Percentiles rank a stretch among this genome's conserved stretches.
phyloP scores from a whole-genome alignment of 2,113 vertebrate genomes.

The Gambusia affinis region DNA sequence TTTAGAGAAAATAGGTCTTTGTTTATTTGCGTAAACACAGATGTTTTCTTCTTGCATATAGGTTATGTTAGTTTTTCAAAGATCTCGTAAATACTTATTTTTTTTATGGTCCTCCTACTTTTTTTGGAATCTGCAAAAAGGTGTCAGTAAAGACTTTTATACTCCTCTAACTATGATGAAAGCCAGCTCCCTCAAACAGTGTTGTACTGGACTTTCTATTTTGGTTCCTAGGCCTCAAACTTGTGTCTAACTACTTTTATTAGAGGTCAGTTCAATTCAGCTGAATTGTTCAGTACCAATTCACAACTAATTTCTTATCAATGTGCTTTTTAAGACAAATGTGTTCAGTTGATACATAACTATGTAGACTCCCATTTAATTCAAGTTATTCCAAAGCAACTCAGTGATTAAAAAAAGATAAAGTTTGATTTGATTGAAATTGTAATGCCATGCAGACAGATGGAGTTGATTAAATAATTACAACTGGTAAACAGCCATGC shows the following conservation, averaged over 20 bases:
- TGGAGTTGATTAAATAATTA: too few species aligned
- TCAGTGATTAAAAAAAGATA: too few species aligned
- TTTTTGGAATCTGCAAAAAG: background rate
- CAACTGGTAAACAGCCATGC: too few species aligned
- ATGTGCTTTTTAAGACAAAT: too few species aligned
- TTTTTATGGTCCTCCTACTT: background rate
- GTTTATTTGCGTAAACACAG: background rate
- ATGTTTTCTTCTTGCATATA: background rate
- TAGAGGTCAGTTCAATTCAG: too few species aligned
- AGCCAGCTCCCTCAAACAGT: constrained; percentile 23
- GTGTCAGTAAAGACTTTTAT: constrained; percentile 5
- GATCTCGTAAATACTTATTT: background rate
- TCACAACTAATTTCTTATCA: too few species aligned
- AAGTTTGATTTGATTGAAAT: too few species aligned
- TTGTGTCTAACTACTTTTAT: constrained; percentile 11
- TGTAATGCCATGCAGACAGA: too few species aligned
- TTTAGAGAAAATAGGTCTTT: background rate
- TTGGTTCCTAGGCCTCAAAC: constrained; percentile 23
- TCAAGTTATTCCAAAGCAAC: too few species aligned
- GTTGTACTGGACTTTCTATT: constrained; percentile 36
- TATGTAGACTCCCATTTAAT: too few species aligned
- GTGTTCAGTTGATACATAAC: too few species aligned
- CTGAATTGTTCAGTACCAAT: too few species aligned
- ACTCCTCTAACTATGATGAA: constrained; percentile 29
- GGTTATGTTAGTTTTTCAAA: background rate